Evolutionary conservation across 2,113 vertebrate genomes (phyloP), one percentile per base, ranked within the genome.

Genomic region (Meriones unguiculatus): DNA sequence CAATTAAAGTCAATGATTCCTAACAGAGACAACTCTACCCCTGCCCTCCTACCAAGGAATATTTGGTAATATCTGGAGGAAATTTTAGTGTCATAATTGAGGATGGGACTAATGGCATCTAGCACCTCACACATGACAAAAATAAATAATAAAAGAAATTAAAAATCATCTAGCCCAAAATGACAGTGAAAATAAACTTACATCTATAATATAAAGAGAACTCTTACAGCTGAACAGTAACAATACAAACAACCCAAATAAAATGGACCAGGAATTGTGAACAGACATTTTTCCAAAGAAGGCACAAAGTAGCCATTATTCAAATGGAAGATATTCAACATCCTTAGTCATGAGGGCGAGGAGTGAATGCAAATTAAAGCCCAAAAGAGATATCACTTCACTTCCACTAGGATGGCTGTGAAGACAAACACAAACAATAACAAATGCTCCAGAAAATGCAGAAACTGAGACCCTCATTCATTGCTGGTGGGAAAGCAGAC

Each of bases 131-230:
- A 77, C 6, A 57, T 8, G 13, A 69, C 54, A 85, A 89, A 12
- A 86, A 95, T 50, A 15, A 35, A 35, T 17, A 32, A 65, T 32
- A 69, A 69, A 13, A 30, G 25, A 28, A 69, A 69, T 69, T 32
- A 90, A 87, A 20, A 82, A 94, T 52, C 11, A 90, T 41, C 62
- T 57, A 54, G 50, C 22, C 54, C 50, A 65, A 92, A 94, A 94
- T 73, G 46, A 41, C 80, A 75, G 52, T 8, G 52, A 96, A 78
- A 87, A 95, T 32, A 72, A 87, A 75, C 25, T 64, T 82, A 28
- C 25, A 46, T 62, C 70, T 87, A 92, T 75, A 95, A 62, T 52
- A 95, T 38, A 64, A 14, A 25, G 76, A 77, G 82, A 95, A 94
- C 22, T 35, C 64, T 88, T 92, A 81, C 38, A 87, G 81, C 17